phyloP scores from a whole-genome alignment of 2,113 vertebrate genomes.

The Daphoenositta chrysoptera region DNA sequence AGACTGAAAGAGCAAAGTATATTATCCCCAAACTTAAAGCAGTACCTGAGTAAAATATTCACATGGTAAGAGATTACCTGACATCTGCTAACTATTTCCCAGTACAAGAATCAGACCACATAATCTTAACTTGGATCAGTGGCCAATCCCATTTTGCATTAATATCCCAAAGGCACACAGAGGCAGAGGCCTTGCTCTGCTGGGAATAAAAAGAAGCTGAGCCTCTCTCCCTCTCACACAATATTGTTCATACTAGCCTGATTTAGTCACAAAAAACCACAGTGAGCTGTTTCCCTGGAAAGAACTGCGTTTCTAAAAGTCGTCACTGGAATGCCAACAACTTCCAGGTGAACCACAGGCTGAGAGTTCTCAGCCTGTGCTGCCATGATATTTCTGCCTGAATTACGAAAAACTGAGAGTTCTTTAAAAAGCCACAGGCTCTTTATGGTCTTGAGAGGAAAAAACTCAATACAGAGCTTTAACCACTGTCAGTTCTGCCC shows the following conservation, averaged over 20 bases:
- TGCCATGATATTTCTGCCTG: neutral
- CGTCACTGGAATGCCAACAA: neutral
- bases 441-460: neutral
- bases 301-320: neutral
- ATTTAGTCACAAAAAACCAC: neutral
- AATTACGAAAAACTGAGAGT: neutral
- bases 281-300: neutral
- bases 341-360: neutral
- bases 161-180: neutral
- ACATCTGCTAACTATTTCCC: neutral
- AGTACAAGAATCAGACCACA: neutral
- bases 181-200: neutral
- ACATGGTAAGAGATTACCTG: neutral
- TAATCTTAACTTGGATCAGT: neutral
- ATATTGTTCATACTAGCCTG: neutral
- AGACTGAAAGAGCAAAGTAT: neutral
- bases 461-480: neutral
- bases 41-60: neutral
- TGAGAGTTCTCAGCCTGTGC: neutral
- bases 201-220: neutral
- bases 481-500: neutral
- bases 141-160: neutral
- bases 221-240: neutral
- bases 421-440: neutral
- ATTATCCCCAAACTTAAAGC: neutral